These are phyloP conservation scores for Desmophyllum pertusum DNA, from an alignment of 92 coral and sea anemone species.

Conservation along the genomic window DNA sequence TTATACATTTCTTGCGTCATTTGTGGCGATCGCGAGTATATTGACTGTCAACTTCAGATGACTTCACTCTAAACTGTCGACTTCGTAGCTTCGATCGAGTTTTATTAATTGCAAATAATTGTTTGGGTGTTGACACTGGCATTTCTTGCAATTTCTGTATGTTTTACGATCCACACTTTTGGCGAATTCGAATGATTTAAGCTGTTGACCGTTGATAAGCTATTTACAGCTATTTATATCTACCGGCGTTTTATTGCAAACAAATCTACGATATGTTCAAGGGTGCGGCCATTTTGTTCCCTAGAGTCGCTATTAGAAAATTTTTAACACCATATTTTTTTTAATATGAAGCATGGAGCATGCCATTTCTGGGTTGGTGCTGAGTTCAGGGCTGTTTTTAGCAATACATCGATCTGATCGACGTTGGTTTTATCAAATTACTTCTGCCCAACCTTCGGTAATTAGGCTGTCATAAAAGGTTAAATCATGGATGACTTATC, in stretches of 20 bases:
- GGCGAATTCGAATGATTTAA: not conserved
- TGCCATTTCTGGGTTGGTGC: not conserved
- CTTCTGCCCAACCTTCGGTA: slow-evolving; percentile 1
- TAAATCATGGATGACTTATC: slow-evolving; percentile 14
- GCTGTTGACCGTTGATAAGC: slow-evolving; percentile 15
- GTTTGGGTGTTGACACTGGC: not conserved
- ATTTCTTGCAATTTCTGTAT: not conserved
- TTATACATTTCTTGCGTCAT: not conserved
- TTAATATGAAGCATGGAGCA: not conserved
- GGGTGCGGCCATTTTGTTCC: slow-evolving; percentile 19
- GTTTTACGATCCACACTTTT: not conserved
- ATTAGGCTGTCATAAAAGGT: not conserved
- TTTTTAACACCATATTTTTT: not conserved
- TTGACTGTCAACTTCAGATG: not conserved
- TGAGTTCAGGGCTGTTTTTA: not conserved
- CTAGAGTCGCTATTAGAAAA: not conserved
- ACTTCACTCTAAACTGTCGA: no score
- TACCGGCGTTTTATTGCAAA: slow-evolving; percentile 13
- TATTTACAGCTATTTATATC: not conserved
- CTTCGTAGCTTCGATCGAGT: no score
- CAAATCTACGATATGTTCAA: not conserved
- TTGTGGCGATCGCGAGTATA: not conserved
- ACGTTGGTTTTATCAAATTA: not conserved
- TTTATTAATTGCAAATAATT: not conserved
- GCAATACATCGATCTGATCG: not conserved